Evolutionary conservation across 2,797 vertebrate genomes (phyloP), one percentile per base, ranked within the genome.

Genomic region (Oreortyx pictus): DNA sequence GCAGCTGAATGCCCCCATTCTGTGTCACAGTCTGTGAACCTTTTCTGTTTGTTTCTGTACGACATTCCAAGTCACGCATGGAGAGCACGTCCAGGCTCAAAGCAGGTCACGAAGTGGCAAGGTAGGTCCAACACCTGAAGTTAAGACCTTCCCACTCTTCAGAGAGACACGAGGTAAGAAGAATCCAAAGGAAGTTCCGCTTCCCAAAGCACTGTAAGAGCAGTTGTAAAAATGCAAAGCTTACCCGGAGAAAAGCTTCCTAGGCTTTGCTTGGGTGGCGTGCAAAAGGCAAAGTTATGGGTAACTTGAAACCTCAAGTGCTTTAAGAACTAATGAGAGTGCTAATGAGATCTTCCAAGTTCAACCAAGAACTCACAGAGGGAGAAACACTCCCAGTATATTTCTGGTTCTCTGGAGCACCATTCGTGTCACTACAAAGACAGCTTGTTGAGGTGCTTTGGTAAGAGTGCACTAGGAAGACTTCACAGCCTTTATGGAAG

Each of bases 231-330:
- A 90, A 47, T 4, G 13, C 73, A 86, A 79, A 17, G n/a, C 15
- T 49, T 10, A 39, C 3, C 62, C 11, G 47, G 25, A 68, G 75
- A 67, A 92, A 95, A 76, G 71, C 39, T 79, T 16, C 86, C 85
- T 39, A 52, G 29, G 52, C 47, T 93, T 52, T 72, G 33, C 27
- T 37, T 18, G 47, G 2, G 1, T 14, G 19, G 25, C 0, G 0
- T 37, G 73, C 66, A 75, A 73, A 71, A 65, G 56, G 37, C 35
- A 60, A 70, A 83, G 59, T 31, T 64, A 25, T 2, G 11, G 47
- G 73, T 33, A 81, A 65, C 5, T 7, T 54, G 31, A 56, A 81
- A 11, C 27, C 52, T 60, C 50, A 17, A 54, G 52, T 14, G 19
- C 56, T 73, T 81, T 20, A 49, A 41, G 62, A 89, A 71, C 70